These are phyloP conservation scores for Champsocephalus esox DNA, from an alignment of 2,797 vertebrate genomes.

Conservation along the genomic window DNA sequence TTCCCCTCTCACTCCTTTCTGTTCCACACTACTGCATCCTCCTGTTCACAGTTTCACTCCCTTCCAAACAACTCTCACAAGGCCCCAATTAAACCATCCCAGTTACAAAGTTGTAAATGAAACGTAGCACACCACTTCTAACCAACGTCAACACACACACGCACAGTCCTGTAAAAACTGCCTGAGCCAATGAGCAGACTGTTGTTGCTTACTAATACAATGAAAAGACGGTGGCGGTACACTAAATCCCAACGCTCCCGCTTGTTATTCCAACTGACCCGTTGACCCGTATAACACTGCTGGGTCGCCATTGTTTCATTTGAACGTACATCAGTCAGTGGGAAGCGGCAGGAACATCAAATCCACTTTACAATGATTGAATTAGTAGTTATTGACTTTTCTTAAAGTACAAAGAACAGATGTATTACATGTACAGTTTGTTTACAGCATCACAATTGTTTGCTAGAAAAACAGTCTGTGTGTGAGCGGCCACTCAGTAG, in stretches of 20 bases:
- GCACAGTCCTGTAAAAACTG: conserved; percentile 13
- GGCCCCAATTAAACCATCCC: conserved; percentile 35
- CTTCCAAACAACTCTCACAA: conserved; percentile 53
- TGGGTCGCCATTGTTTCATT: conserved; percentile 45
- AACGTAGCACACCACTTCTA: conserved; percentile 37
- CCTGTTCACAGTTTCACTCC: conserved; percentile 32
- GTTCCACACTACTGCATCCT: conserved; percentile 18
- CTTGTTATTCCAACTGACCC: conserved; percentile 65
- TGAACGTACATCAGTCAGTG: conserved; percentile 33
- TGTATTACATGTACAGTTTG: not conserved
- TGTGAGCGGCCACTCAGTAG: conserved; percentile 17
- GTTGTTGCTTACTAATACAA: conserved; percentile 21
- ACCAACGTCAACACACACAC: not conserved
- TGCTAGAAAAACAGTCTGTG: conserved; percentile 23
- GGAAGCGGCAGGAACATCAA: conserved; percentile 12
- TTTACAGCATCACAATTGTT: not conserved
- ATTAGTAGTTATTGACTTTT: conserved; percentile 2
- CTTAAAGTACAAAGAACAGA: conserved; percentile 12
- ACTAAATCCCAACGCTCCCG: conserved; percentile 56
- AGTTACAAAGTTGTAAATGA: conserved; percentile 45
- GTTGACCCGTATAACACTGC: conserved; percentile 36
- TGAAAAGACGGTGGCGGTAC: conserved; percentile 29
- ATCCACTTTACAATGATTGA: conserved; percentile 7
- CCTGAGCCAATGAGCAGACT: conserved; percentile 35
- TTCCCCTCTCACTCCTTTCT: conserved; percentile 12